Base-by-base conservation (phyloP, 2,888 invertebrate genomes). In the Hermaeophaga mercurialis region DNA sequence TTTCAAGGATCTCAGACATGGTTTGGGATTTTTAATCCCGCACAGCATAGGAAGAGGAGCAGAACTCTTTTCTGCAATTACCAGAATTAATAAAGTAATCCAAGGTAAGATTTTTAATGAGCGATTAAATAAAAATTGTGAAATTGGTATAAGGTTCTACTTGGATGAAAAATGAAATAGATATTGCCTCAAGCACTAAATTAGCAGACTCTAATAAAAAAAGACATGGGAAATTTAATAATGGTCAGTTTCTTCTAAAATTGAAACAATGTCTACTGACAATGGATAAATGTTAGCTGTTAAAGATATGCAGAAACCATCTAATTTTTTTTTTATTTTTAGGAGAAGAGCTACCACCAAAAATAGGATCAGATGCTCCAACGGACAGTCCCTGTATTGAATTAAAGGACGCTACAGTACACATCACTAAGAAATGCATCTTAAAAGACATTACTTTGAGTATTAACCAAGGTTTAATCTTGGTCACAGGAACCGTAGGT, bases 21-120 rank as follows among this genome's bases (percentile, higher is more conserved):
- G 91, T 9, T 89, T 96, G 86, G 92, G 91, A 0, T 87, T 94
- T 9, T 91, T 91, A 77, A 90, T 96, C 67, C 95, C 96, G 0
- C 88, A 89, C 79, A 90, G 87, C 41, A 86, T 94, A 64, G 86
- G 89, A 1, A 87, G 89, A 79, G 82, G 88, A 36, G 89, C 92
- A 0, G 94, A 95, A 79, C 85, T 88, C 0, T 78, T 83, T 22
- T 89, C 94, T 44, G 88, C 91, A 2, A 83, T 90, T 54, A 82
- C 82, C 56, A 82, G 94, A 56, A 80, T 94, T 18, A 83, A 82
- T 78, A 82, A 74, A 73, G 86, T 80, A 48, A 73, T 82, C 17
- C 47, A 45, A 39, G 49, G 58, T 52, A 43, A 19, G 18, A 38
- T 18, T n/a, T n/a, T n/a, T n/a, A n/a, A n/a, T n/a, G n/a, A n/a